Base-by-base conservation (phyloP, 2,888 invertebrate genomes). In the Leptura quadrifasciata region DNA sequence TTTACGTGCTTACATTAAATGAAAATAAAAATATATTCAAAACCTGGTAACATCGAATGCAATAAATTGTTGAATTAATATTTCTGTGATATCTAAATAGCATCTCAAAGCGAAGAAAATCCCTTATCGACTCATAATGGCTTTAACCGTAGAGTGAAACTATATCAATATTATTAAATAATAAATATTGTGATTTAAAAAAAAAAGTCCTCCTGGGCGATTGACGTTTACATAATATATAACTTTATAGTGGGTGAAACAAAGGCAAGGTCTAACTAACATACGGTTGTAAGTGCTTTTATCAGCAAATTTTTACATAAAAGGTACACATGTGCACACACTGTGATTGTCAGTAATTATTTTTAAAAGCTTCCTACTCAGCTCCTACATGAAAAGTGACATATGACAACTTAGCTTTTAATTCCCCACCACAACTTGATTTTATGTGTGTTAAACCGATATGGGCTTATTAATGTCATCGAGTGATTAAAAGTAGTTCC, bases 311-410 rank as follows among this genome's bases (percentile, higher is more conserved):
- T 47, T n/a, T 47, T 47, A 47, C 47, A 47, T 47, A 47, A 47
- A 47, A 47, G n/a, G 47, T n/a, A n/a, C n/a, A 47, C n/a, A n/a
- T 47, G n/a, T 47, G 4, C 47, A 47, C 3, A 47, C n/a, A n/a
- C n/a, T 47, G 15, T 47, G n/a, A 47, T 47, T 47, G 47, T 15
- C 47, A 47, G 47, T n/a, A n/a, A 47, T 47, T 47, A n/a, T n/a
- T 47, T 47, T 47, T 47, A 47, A n/a, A 12, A 47, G 47, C 47
- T n/a, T 47, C 47, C 47, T 47, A 47, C 47, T 47, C 5, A 6
- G n/a, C 47, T 47, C 47, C 47, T n/a, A 47, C 47, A n/a, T n/a
- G n/a, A 47, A 47, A n/a, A 47, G n/a, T 47, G 47, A 47, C 47
- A 47, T 47, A n/a, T 47, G 47, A 47, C 3, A 47, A 12, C 15